Percentiles rank a stretch among this genome's conserved stretches.
Evolutionary conservation across 2,888 invertebrate genomes (phyloP).

Genomic region (Hirtodrosophila alboralis): DNA sequence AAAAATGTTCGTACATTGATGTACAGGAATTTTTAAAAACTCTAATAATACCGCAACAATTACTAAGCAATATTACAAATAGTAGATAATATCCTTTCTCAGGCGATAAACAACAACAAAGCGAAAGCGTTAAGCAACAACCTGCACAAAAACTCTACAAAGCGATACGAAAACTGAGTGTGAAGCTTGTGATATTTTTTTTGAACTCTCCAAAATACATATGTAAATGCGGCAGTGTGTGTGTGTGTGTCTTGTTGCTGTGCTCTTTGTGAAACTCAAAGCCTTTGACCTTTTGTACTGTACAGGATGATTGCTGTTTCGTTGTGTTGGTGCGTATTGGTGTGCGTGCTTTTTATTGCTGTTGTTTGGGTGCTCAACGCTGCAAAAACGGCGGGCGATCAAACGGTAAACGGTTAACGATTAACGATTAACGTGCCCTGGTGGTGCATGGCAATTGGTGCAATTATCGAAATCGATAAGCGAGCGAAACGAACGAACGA

Average conservation of each 20-base stretch:
- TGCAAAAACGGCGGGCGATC: constrained; percentile 41
- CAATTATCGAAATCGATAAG: constrained; percentile 56
- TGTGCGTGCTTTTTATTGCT: constrained; percentile 26
- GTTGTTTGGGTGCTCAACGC: constrained; percentile 32
- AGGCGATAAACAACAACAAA: constrained; percentile 35
- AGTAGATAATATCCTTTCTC: too few relatives aligned
- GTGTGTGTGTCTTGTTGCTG: constrained; percentile 36
- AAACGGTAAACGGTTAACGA: constrained; percentile 35
- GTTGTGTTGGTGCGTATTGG: constrained; percentile 12
- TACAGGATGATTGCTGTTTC: neutral
- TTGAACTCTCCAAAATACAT: constrained; percentile 7
- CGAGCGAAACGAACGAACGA: constrained; percentile 36
- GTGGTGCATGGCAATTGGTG: constrained; percentile 62
- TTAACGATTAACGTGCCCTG: constrained; percentile 39
- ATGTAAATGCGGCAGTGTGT: constrained; percentile 24
- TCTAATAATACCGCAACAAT: constrained; percentile 32
- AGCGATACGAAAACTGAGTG: constrained; percentile 43
- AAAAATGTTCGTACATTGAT: constrained; percentile 3
- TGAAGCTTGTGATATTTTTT: constrained; percentile 9
- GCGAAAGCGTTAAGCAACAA: constrained; percentile 41
- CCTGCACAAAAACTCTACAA: constrained; percentile 45
- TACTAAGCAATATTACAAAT: constrained; percentile 24
- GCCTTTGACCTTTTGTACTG: neutral
- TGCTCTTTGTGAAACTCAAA: constrained; percentile 35
- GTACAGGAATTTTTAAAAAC: constrained; percentile 12